These are phyloP conservation scores for Platyura marginata DNA, from an alignment of 1,140 invertebrate genomes.

Conservation along the genomic window DNA sequence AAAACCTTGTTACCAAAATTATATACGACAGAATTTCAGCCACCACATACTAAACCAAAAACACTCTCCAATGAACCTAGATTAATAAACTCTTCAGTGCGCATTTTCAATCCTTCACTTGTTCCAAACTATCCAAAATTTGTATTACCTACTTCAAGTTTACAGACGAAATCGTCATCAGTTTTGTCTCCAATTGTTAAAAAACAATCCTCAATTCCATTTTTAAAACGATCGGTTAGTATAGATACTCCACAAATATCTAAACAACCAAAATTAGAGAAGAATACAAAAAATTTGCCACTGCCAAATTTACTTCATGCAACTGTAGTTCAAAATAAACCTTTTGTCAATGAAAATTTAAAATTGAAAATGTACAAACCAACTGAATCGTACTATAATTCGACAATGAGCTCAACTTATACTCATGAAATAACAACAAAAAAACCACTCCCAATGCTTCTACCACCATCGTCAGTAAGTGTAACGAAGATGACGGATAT, in stretches of 20 bases:
- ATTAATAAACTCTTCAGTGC: no score
- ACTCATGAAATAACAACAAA: slow-evolving; percentile 1
- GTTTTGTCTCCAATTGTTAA: no score
- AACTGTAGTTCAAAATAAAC: not conserved
- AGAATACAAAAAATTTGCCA: not conserved
- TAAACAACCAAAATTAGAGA: not conserved
- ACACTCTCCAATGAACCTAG: no score
- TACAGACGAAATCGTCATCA: no score
- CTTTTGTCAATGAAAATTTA: no score
- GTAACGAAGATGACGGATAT: slow-evolving; percentile 2
- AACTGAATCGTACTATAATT: not conserved
- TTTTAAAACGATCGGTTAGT: not conserved
- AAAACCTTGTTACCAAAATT: no score
- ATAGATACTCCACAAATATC: not conserved
- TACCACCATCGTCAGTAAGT: slow-evolving; percentile 7
- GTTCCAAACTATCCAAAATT: not conserved
- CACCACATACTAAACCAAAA: no score
- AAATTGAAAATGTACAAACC: no score
- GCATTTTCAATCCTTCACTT: not conserved
- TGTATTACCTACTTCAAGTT: not conserved
- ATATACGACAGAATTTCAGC: no score
- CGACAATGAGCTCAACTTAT: not conserved
- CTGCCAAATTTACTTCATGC: not conserved
- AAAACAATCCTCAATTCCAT: not conserved
- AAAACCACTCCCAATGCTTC: slow-evolving; percentile 3